Evolutionary conservation across 2,888 invertebrate species (phyloP).

Genomic region (Psococerastis gibbosa): DNA sequence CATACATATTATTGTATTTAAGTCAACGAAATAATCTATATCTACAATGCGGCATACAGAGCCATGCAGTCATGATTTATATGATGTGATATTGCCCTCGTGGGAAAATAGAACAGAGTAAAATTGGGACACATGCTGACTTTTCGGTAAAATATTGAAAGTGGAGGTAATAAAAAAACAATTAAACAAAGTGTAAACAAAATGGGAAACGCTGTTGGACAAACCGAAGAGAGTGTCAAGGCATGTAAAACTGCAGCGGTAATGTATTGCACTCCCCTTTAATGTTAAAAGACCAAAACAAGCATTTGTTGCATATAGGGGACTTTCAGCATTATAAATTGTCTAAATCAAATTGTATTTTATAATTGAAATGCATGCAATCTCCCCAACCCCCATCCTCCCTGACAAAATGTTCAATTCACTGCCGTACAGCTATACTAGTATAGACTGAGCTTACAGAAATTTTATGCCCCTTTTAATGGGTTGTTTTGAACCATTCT

Average conservation of each 20-base stretch:
- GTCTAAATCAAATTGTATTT: slow-evolving; percentile 3
- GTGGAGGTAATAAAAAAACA: not conserved
- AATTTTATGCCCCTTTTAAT: no score
- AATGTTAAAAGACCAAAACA: not conserved
- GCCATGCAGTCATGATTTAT: no score
- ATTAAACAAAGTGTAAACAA: slow-evolving; percentile 11
- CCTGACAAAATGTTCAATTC: not conserved
- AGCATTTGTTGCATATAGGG: not conserved
- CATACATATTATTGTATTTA: no score
- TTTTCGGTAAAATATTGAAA: no score
- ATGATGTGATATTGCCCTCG: no score
- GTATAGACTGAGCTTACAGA: no score
- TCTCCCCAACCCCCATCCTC: not conserved
- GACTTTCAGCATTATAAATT: not conserved
- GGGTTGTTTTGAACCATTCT: no score
- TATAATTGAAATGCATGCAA: slow-evolving; percentile 9
- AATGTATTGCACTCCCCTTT: slow-evolving; percentile 6
- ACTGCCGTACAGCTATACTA: not conserved
- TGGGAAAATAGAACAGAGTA: no score
- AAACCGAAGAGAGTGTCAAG: slow-evolving; percentile 6
- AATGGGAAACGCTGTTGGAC: slow-evolving; percentile 6
- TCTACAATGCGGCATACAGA: no score
- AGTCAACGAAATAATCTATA: no score
- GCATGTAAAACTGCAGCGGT: slow-evolving; percentile 7
- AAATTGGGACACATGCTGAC: no score